Evolutionary conservation across 2,113 vertebrate genomes (phyloP).

Genomic region (Nothoprocta pentlandii): DNA sequence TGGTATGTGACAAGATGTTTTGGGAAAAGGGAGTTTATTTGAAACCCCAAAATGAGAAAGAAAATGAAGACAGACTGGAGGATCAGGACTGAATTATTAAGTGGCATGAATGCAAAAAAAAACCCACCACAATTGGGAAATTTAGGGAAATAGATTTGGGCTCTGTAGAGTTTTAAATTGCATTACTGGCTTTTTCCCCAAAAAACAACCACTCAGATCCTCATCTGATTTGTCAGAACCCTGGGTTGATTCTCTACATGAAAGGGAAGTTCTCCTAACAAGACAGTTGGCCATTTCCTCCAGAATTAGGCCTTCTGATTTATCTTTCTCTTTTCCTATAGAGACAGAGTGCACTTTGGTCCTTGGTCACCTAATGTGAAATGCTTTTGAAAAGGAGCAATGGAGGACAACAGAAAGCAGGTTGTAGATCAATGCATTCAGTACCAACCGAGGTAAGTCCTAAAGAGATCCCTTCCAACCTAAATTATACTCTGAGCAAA

Average conservation of each 20-base stretch:
- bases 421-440: not conserved
- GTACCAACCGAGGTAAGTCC: not conserved
- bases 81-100: slow-evolving; percentile 58
- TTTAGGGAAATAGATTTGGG: slow-evolving; percentile 44
- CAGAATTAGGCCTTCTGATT: slow-evolving; percentile 24
- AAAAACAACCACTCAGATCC: slow-evolving; percentile 36
- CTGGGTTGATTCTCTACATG: slow-evolving; percentile 9
- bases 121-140: slow-evolving; percentile 9
- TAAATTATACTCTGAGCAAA: not conserved
- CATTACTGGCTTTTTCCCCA: slow-evolving; percentile 55
- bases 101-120: slow-evolving; percentile 45
- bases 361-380: not conserved
- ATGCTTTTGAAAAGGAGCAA: not conserved
- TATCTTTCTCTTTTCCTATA: slow-evolving; percentile 5
- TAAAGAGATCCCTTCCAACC: not conserved
- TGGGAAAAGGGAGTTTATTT: slow-evolving; percentile 25
- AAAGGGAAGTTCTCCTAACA: slow-evolving; percentile 11
- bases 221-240: slow-evolving; percentile 31
- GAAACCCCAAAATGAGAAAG: slow-evolving; percentile 37
- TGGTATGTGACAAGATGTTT: slow-evolving; percentile 60
- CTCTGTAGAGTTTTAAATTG: slow-evolving; percentile 48
- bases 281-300: slow-evolving; percentile 8
- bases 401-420: not conserved
- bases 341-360: not conserved
- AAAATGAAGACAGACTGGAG: slow-evolving; percentile 56